Percentiles rank a stretch among this genome's conserved stretches.
Evolutionary conservation across 2,797 vertebrate species (phyloP).

Genomic region (Garrulus glandarius): DNA sequence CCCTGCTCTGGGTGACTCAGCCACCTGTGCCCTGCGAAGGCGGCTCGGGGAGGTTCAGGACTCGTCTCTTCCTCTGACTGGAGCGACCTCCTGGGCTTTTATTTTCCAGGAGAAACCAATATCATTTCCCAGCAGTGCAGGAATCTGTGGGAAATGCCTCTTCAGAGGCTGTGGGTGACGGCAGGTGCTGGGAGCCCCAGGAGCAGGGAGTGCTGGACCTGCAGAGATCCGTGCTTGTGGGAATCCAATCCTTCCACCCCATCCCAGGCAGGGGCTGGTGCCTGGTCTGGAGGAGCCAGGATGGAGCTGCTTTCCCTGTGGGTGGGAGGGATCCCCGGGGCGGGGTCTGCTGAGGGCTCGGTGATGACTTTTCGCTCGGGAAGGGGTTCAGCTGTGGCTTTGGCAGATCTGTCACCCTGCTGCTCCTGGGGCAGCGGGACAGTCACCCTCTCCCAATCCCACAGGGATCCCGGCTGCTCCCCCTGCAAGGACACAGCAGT

Average conservation of each 20-base stretch:
- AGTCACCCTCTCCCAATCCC: neutral
- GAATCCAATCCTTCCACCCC: neutral
- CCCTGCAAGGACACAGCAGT: neutral
- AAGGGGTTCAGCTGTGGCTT: neutral
- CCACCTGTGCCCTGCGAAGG: neutral
- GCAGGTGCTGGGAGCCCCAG: neutral
- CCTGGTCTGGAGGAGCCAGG: neutral
- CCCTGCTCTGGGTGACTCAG: neutral
- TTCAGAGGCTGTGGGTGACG: neutral
- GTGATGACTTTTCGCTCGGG: rapidly evolving
- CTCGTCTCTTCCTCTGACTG: neutral
- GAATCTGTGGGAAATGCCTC: neutral
- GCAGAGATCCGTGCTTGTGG: neutral
- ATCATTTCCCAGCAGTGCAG: neutral
- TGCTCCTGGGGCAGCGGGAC: neutral
- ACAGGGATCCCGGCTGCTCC: neutral
- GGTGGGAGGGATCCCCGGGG: neutral
- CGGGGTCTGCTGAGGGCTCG: neutral
- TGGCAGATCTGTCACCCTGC: neutral
- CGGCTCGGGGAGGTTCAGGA: neutral
- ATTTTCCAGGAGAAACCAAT: neutral
- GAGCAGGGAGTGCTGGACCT: neutral
- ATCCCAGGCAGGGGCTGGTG: neutral
- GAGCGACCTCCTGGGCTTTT: neutral
- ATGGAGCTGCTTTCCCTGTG: neutral